A percentile compares a stretch with the other conserved stretches of the same genome.
Evolutionary conservation across 2,797 vertebrate genomes (phyloP).

Genomic region (Eupleurogrammus muticus): DNA sequence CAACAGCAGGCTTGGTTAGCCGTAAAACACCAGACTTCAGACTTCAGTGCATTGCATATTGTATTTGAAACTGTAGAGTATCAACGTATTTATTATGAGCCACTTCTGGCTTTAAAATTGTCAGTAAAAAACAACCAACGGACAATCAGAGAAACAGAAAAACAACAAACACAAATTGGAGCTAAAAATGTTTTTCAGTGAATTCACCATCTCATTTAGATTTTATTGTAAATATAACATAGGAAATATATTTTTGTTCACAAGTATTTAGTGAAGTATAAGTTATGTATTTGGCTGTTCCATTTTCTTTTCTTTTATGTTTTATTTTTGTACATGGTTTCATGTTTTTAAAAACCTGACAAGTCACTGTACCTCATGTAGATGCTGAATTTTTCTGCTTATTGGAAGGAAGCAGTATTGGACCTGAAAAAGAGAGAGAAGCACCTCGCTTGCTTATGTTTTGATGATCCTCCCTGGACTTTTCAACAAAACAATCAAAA

Average conservation of each 20-base stretch:
- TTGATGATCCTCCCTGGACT: constrained; percentile 61
- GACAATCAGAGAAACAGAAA: constrained; percentile 90
- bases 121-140: constrained; percentile 86
- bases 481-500: constrained; percentile 46
- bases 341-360: constrained; percentile 90
- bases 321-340: constrained; percentile 86
- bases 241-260: constrained; percentile 99
- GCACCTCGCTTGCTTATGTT: constrained; percentile 76
- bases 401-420: constrained; percentile 81
- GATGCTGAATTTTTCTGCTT: constrained; percentile 86
- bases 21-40: constrained; percentile 85
- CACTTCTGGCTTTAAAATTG: constrained; percentile 94
- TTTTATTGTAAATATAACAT: constrained; percentile 98
- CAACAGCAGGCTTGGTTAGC: constrained; percentile 86
- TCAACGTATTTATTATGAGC: constrained; percentile 98
- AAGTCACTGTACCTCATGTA: constrained; percentile 92
- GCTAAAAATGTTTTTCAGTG: constrained; percentile 83
- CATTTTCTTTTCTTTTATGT: constrained; percentile 67
- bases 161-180: constrained; percentile 81
- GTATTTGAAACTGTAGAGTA: constrained; percentile 90
- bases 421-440: constrained; percentile 78
- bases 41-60: constrained; percentile 85
- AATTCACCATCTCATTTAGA: constrained; percentile 93
- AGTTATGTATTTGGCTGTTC: constrained; percentile 94
- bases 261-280: constrained; percentile 93